phyloP scores from a whole-genome alignment of 2,113 vertebrate genomes.

The Orcinus orca region DNA sequence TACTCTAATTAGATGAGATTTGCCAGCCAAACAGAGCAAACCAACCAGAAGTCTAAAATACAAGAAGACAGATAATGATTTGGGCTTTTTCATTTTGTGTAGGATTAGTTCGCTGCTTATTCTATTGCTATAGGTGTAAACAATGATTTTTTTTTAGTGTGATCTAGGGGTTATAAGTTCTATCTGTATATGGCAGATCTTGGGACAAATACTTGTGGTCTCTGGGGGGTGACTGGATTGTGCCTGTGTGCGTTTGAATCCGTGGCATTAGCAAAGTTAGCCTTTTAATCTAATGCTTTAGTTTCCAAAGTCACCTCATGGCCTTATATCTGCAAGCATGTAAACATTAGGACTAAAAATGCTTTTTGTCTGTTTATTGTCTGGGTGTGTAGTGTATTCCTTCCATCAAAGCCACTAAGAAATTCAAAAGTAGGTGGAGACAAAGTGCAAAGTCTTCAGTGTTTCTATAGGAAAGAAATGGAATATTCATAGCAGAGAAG shows the following conservation, averaged over 20 bases:
- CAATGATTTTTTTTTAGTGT: background rate
- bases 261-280: background rate
- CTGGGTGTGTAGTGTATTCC: background rate
- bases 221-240: too few relatives aligned
- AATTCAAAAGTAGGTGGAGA: background rate
- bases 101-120: background rate
- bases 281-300: background rate
- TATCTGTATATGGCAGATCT: background rate
- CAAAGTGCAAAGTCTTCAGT: background rate
- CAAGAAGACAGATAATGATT: conserved; percentile 17
- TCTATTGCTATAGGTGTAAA: background rate
- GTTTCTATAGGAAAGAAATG: background rate
- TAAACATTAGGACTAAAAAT: background rate
- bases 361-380: background rate
- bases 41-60: conserved; percentile 55
- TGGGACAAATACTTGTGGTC: background rate
- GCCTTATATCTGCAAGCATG: background rate
- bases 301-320: background rate
- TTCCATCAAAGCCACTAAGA: background rate
- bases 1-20: conserved; percentile 66
- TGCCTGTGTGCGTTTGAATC: background rate
- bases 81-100: conserved; percentile 24
- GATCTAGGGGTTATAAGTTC: background rate
- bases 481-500: background rate
- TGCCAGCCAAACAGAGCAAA: conserved; percentile 63